Base-by-base conservation (phyloP, 2,888 invertebrate species). In the Chloroclysta siterata region DNA sequence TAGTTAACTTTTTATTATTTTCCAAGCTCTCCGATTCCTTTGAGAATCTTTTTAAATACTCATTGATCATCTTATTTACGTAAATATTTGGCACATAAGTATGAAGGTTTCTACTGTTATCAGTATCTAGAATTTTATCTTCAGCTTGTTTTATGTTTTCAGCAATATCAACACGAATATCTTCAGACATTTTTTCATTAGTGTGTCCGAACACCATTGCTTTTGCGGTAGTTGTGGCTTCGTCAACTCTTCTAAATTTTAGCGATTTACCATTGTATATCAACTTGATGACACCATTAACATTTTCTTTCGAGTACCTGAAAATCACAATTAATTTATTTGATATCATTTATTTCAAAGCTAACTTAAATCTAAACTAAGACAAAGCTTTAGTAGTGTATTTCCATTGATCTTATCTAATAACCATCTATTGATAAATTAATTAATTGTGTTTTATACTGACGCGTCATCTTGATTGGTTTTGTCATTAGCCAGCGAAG, bases 211-310 rank as follows among this genome's bases (percentile, higher is more conserved):
- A 11, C 2, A 22, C 4, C 7, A 13, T 65, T 17, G 53, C 15
- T 17, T 47, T 42, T 1, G 14, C 15, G 53, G 42, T 55, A 0
- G 22, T 51, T 14, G 11, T 57, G 0, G 56, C 53, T 7, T 59
- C 51, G 1, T 70, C 66, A 4, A 68, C 52, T 51, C 53, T 69
- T 46, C 66, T 78, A 13, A 86, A 76, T 69, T 82, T 83, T 0
- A 88, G 68, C 13, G 79, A 60, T 73, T 84, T 84, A 0, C 88
- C 90, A 53, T 90, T 89, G 59, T 86, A 89, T 17, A 86, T 78
- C 0, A 90, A 48, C 69, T 85, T 83, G 0, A 90, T 72, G 5
- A 84, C 66, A 0, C 87, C 88, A 72, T 84, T 80, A 0, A 88
- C 66, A 39, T 80, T 79, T 44, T 85, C 83, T 6, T 74, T 80